Evolutionary conservation across 2,797 vertebrate species (phyloP).

Genomic region (Heteromormyrus szaboi): DNA sequence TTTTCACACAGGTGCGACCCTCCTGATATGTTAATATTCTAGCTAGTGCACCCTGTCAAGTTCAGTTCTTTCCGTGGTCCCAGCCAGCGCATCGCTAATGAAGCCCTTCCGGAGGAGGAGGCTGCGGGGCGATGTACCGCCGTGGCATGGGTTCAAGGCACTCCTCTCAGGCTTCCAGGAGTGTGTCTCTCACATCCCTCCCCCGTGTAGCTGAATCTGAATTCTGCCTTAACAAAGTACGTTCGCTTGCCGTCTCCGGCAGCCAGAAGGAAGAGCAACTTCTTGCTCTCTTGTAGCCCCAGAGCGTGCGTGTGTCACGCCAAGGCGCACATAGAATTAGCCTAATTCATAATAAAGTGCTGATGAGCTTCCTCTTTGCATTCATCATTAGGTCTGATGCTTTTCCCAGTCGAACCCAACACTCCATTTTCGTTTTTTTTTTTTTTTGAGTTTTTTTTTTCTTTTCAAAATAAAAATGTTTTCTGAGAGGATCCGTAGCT

Average conservation of each 20-base stretch:
- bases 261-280: constrained; percentile 56
- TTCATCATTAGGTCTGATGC: constrained; percentile 75
- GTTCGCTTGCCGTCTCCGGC: constrained; percentile 66
- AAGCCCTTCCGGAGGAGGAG: neutral
- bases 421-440: constrained; percentile 16
- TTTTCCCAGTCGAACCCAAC: constrained; percentile 31
- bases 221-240: constrained; percentile 64
- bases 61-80: neutral
- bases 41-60: neutral
- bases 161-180: neutral
- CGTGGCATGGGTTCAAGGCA: constrained; percentile 5
- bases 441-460: constrained; percentile 28
- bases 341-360: constrained; percentile 79
- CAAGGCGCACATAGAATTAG: constrained; percentile 65
- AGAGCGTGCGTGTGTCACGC: constrained; percentile 64
- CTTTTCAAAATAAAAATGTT: constrained; percentile 90
- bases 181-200: constrained; percentile 16
- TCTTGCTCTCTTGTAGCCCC: constrained; percentile 40
- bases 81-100: neutral
- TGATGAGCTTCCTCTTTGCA: constrained; percentile 76
- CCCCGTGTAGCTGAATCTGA: constrained; percentile 56
- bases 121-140: neutral
- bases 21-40: neutral
- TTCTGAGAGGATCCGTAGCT: constrained; percentile 82
- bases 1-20: neutral